Evolutionary conservation across 1,140 invertebrate species (phyloP).

Genomic region (Muscidifurax raptorellus): DNA sequence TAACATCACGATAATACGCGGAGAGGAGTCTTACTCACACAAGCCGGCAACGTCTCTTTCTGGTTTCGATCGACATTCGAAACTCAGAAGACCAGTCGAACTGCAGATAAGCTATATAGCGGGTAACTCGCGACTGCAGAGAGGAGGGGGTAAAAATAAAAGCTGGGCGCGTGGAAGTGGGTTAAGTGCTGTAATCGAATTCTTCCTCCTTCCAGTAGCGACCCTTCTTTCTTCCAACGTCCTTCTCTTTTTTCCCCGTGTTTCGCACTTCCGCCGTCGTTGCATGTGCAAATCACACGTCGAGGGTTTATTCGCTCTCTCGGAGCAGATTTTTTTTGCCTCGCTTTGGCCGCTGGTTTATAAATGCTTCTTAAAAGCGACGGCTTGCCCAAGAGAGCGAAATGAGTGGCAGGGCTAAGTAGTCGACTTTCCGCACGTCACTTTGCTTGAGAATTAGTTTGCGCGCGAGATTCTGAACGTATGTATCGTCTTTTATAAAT

Average conservation of each 20-base stretch:
- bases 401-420: background rate
- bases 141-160: background rate
- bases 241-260: background rate
- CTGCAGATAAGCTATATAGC: background rate
- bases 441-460: background rate
- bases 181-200: slow-evolving; percentile 41
- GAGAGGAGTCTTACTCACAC: background rate
- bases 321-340: background rate
- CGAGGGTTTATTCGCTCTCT: background rate
- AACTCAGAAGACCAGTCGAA: background rate
- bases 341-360: background rate
- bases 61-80: background rate
- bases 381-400: background rate
- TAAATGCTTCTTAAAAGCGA: background rate
- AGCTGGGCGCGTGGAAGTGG: background rate
- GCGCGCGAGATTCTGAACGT: no score
- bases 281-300: slow-evolving; percentile 24
- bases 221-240: slow-evolving; percentile 8
- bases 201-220: slow-evolving; percentile 34
- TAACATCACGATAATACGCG: background rate
- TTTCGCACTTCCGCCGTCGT: background rate
- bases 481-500: no score
- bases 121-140: background rate
- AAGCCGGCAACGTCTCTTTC: background rate
- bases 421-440: background rate